Evolutionary conservation across 2,888 invertebrate genomes (phyloP).

Genomic region (Diplazon laetatorius): DNA sequence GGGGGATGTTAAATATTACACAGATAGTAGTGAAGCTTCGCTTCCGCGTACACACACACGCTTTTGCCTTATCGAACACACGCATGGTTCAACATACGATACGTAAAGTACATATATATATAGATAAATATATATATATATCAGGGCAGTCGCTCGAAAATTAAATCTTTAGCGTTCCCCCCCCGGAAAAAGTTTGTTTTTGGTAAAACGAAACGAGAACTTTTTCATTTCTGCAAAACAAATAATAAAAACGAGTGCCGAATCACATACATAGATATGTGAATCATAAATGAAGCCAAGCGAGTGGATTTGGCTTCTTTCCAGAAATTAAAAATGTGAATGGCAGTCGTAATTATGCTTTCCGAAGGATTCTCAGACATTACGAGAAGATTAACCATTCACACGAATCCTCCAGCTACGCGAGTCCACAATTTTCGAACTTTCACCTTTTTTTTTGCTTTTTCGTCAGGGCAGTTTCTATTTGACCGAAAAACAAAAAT

Average conservation of each 20-base stretch:
- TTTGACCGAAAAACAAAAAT: too few species aligned
- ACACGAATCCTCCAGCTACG: neutral
- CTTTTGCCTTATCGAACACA: neutral
- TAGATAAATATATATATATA: too few species aligned
- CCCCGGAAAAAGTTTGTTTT: too few species aligned
- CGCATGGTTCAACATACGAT: neutral
- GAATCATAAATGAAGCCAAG: too few species aligned
- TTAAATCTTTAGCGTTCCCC: too few species aligned
- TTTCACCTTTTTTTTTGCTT: neutral
- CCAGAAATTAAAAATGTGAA: slow-evolving; percentile 4
- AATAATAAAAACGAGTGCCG: too few species aligned
- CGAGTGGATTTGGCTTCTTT: slow-evolving; percentile 7
- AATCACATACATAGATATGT: too few species aligned
- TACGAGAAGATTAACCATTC: slow-evolving; percentile 1
- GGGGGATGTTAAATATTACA: slow-evolving; percentile 40
- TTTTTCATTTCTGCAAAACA: too few species aligned
- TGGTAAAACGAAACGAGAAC: too few species aligned
- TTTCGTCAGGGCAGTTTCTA: too few species aligned
- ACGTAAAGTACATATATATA: neutral
- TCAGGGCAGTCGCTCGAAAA: too few species aligned
- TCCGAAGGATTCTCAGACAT: neutral
- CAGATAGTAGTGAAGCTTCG: slow-evolving; percentile 26
- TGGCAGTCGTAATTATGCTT: slow-evolving; percentile 3
- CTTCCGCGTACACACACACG: neutral
- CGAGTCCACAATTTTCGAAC: neutral